Conservation (phyloP, 2,888 invertebrate genomes). For the Drosophila acutilabella region DNA sequence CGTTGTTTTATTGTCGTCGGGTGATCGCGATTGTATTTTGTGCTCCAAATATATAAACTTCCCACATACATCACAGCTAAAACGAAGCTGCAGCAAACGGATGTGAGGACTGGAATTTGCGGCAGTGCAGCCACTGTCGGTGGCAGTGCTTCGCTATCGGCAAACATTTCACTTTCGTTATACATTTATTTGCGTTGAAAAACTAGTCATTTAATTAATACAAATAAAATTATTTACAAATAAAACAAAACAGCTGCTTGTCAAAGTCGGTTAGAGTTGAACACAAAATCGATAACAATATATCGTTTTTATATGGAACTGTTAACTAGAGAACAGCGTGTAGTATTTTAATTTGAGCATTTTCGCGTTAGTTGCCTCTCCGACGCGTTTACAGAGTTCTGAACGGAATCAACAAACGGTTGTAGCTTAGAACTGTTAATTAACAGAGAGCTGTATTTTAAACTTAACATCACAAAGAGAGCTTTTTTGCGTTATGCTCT, state of each 20-base stretch:
- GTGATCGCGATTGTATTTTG: constrained; percentile 92
- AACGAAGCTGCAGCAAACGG: constrained; percentile 90
- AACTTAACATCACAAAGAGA: no score
- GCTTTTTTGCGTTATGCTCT: constrained; percentile 9
- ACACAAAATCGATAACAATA: background rate
- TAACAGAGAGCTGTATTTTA: no score
- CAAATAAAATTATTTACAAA: constrained; percentile 21
- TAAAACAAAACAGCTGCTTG: constrained; percentile 52
- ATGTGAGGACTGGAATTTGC: constrained; percentile 86
- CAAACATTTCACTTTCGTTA: constrained; percentile 44
- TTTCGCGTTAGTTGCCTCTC: background rate
- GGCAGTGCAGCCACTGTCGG: constrained; percentile 47
- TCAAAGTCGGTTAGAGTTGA: constrained; percentile 5
- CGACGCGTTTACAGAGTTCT: background rate
- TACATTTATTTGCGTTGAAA: constrained; percentile 26
- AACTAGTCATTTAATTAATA: constrained; percentile 29
- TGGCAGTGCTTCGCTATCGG: constrained; percentile 23
- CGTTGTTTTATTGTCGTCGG: constrained; percentile 94
- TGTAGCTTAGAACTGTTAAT: background rate
- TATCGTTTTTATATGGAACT: background rate
- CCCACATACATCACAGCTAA: constrained; percentile 93
- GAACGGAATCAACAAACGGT: no score
- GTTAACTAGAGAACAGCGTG: background rate
- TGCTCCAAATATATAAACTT: constrained; percentile 95
- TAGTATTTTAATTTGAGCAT: background rate